These are phyloP conservation scores for Mesitornis unicolor DNA, from an alignment of 2,113 vertebrate species.

Conservation along the genomic window DNA sequence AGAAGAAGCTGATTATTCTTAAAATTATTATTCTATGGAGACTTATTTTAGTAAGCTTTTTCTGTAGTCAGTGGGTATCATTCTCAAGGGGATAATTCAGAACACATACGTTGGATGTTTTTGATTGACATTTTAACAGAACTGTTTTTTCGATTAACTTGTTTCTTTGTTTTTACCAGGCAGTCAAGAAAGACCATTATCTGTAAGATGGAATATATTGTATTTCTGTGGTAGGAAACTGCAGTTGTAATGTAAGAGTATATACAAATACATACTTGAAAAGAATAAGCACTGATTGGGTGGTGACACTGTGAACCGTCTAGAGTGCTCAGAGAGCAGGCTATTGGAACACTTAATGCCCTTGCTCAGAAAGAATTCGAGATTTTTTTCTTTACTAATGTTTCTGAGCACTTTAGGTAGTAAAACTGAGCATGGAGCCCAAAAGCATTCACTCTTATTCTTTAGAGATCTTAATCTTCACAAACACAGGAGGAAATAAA, in stretches of 20 bases:
- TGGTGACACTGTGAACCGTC: not conserved
- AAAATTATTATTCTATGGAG: not conserved
- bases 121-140: not conserved
- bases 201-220: not conserved
- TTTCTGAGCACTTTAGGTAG: not conserved
- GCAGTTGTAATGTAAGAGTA: not conserved
- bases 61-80: not conserved
- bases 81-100: not conserved
- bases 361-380: not conserved
- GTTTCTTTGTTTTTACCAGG: not conserved
- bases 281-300: not conserved
- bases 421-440: not conserved
- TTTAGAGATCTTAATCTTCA: not conserved
- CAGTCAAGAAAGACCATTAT: not conserved
- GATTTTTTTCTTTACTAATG: not conserved
- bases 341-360: not conserved
- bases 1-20: not conserved
- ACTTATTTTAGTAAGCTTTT: not conserved
- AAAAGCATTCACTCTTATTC: not conserved
- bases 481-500: not conserved
- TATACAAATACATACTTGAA: not conserved
- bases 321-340: not conserved
- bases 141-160: accelerated
- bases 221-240: not conserved
- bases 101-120: accelerated